phyloP scores from a whole-genome alignment of 2,113 vertebrate genomes.

The Arizona elegans region DNA sequence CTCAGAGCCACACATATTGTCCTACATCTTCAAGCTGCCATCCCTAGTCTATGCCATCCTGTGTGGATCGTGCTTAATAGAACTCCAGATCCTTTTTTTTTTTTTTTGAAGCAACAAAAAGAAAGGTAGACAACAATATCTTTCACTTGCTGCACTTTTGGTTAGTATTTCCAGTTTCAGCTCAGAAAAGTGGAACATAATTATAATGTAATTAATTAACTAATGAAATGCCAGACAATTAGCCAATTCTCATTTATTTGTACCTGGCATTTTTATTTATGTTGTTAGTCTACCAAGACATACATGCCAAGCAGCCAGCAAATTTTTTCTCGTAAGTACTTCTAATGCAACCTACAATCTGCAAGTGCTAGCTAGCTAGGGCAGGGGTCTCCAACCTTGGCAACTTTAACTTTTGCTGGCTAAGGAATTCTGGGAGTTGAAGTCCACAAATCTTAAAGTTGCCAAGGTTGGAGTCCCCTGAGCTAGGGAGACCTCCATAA shows the following conservation, averaged over 20 bases:
- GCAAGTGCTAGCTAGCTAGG: background rate
- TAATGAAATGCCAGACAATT: background rate
- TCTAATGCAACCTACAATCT: background rate
- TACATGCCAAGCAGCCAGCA: background rate
- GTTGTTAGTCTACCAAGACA: background rate
- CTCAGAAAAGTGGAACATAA: background rate
- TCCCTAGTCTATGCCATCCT: background rate
- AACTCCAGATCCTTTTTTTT: background rate
- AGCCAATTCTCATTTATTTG: background rate
- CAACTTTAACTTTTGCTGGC: no score
- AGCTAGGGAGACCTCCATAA: background rate
- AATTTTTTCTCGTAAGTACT: background rate
- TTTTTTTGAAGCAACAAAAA: background rate
- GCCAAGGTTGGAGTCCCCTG: no score
- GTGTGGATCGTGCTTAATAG: background rate
- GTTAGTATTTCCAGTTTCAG: background rate
- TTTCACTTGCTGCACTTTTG: background rate
- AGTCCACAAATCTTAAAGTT: no score
- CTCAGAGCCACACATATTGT: background rate
- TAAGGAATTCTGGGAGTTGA: no score
- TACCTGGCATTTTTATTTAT: background rate
- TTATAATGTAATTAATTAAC: background rate
- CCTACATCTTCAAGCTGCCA: background rate
- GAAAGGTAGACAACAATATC: background rate
- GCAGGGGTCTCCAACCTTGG: no score